These are phyloP conservation scores for Acrocyrtus sp. DNA, from an alignment of 2,888 invertebrate genomes.

Conservation along the genomic window DNA sequence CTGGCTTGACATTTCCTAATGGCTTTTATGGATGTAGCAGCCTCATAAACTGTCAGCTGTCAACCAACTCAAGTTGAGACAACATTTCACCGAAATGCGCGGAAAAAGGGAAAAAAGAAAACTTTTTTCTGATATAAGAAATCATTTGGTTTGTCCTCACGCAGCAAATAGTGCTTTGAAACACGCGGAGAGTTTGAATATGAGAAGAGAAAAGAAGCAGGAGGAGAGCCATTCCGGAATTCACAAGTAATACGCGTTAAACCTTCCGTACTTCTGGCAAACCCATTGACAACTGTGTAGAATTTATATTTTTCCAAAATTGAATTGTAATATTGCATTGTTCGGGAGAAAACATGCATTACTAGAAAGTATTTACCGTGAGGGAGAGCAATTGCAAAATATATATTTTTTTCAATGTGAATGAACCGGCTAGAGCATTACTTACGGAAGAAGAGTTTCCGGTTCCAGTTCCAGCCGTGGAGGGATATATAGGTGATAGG, in stretches of 20 bases:
- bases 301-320: neutral
- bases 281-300: neutral
- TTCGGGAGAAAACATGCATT: neutral
- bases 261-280: neutral
- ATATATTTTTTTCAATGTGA: neutral
- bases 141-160: constrained; percentile 4
- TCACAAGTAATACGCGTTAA: neutral
- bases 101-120: constrained; percentile 13
- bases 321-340: neutral
- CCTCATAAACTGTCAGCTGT: constrained; percentile 63
- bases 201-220: too few relatives aligned
- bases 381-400: neutral
- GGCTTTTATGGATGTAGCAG: constrained; percentile 62
- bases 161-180: too few relatives aligned
- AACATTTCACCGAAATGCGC: constrained; percentile 56
- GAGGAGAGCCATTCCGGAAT: too few relatives aligned
- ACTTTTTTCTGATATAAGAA: constrained; percentile 30
- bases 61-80: constrained; percentile 56
- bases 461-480: neutral
- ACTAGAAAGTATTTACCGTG: neutral
- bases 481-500: neutral
- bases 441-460: neutral
- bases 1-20: constrained; percentile 63
- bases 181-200: too few relatives aligned
- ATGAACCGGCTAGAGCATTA: neutral